Evolutionary conservation across 2,888 invertebrate species (phyloP).

Genomic region (Parnassius glacialis): DNA sequence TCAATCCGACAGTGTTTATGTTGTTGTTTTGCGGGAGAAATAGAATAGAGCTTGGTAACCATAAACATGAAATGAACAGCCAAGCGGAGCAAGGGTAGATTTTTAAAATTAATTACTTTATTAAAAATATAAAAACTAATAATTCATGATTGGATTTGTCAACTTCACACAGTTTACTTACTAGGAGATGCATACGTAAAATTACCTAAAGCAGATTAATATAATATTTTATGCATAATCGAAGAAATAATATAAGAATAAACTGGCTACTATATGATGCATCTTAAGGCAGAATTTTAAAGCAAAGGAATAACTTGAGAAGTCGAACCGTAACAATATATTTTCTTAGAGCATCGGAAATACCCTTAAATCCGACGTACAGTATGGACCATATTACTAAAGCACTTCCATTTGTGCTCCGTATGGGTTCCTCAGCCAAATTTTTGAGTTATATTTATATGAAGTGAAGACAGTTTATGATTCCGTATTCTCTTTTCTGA

Average conservation of each 20-base stretch:
- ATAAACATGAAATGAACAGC: no score
- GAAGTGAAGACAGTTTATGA: constrained; percentile 70
- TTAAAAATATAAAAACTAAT: no score
- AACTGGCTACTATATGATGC: constrained; percentile 13
- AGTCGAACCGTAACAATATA: constrained; percentile 47
- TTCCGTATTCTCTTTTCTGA: constrained; percentile 56
- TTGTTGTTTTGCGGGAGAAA: no score
- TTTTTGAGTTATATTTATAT: constrained; percentile 70
- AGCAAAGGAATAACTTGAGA: constrained; percentile 44
- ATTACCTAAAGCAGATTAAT: no score
- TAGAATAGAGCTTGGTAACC: no score
- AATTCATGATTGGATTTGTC: no score
- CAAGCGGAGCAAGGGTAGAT: no score
- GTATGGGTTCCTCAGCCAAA: constrained; percentile 63
- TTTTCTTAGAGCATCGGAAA: constrained; percentile 52
- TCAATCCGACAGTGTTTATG: no score
- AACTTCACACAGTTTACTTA: no score
- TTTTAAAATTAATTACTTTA: no score
- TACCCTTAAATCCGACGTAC: constrained; percentile 62
- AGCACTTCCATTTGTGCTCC: constrained; percentile 58
- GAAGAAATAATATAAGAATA: constrained; percentile 17
- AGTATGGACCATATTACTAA: constrained; percentile 62
- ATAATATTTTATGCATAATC: background rate
- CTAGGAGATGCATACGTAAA: no score
- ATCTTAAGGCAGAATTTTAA: constrained; percentile 21